phyloP scores from a whole-genome alignment of 2,113 vertebrate species.

The Cygnus buccinator region DNA sequence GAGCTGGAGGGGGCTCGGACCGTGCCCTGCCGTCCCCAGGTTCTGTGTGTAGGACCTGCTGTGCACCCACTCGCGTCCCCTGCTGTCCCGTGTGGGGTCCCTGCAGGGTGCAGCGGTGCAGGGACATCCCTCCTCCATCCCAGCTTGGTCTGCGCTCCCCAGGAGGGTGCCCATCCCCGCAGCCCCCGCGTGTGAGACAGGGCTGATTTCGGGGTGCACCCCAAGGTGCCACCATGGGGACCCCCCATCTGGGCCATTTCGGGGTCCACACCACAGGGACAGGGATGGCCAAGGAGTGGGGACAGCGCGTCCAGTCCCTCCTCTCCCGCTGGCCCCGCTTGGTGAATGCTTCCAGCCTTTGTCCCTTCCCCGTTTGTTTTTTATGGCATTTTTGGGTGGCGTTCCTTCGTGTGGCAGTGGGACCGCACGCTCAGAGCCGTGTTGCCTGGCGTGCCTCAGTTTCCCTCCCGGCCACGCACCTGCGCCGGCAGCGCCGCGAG shows the following conservation, averaged over 20 bases:
- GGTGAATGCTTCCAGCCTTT: neutral
- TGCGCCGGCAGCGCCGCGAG: neutral
- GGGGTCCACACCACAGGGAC: neutral
- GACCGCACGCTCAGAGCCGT: neutral
- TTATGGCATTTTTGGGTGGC: neutral
- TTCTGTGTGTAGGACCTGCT: no score
- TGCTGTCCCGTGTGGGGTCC: no score
- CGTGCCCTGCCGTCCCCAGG: neutral
- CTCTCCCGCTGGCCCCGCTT: neutral
- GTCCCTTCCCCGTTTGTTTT: neutral
- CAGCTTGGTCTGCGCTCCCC: no score
- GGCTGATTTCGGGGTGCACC: neutral
- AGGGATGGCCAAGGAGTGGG: no score
- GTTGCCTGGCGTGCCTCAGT: rapidly evolving
- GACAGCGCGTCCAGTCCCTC: no score
- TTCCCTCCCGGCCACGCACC: neutral
- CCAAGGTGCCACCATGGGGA: neutral
- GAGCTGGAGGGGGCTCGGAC: neutral
- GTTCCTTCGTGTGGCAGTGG: no score
- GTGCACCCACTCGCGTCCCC: neutral
- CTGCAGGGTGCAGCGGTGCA: no score
- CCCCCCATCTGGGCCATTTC: neutral
- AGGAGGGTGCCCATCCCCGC: neutral
- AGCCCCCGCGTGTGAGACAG: neutral
- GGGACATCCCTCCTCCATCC: no score